Evolutionary conservation across 1,140 invertebrate genomes (phyloP), one percentile per base, ranked within the genome.

Genomic region (Phortica variegata): DNA sequence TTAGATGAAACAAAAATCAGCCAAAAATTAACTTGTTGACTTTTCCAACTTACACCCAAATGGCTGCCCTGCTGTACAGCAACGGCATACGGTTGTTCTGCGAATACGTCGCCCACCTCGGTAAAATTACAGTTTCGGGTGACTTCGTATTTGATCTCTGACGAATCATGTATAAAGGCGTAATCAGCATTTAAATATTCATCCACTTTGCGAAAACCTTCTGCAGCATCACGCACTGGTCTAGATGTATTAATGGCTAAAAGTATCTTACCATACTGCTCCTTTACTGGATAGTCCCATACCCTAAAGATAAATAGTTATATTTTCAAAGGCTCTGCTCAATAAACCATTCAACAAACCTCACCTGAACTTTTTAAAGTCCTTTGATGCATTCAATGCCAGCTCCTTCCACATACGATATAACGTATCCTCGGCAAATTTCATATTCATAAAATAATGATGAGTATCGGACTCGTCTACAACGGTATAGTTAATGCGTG

Each of bases 221-320:
- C 85, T n/a, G 79, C 65, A 1, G 84, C 82, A 44, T 80, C 82
- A 3, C 71, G 65, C 0, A 93, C 85, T 0, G 88, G 85, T 58
- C 84, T 83, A 2, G 88, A 88, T 52, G 86, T 84, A 42, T 89
- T 85, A 36, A 95, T 93, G 16, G 90, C 88, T 29, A 89, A 77
- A 21, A 93, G 77, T 53, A 95, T 93, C 54, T 91, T 89, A 2
- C 88, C 90, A 60, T 92, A 95, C 74, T 93, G 89, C 74, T 94
- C 90, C 56, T 89, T 87, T 36, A 95, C 90, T 1, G 91, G 92
- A 77, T 95, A 95, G 65, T 95, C 91, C 92, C 92, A 96, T 1
- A 95, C 91, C 23, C 91, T 78, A 57, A 58, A 49, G n/a, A n/a
- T n/a, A 46, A 26, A 4, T 16, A 5, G 8, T 43, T 33, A 16